These are phyloP conservation scores for Mixornis gularis DNA, from an alignment of 2,113 vertebrate genomes.

Conservation along the genomic window DNA sequence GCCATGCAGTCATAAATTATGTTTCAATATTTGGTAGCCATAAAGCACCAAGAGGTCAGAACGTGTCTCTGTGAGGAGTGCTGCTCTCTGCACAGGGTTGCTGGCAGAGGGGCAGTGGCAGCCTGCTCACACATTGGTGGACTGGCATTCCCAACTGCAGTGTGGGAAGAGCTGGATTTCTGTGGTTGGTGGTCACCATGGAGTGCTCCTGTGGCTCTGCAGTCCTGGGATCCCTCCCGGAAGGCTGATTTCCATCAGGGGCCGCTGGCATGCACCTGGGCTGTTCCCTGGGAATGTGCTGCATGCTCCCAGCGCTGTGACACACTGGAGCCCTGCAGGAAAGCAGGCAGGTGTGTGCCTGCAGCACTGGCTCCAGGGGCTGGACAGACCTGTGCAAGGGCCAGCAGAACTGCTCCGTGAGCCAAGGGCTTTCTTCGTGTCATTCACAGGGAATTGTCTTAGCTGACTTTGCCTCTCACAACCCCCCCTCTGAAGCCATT, in stretches of 20 bases:
- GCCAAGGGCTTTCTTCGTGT: neutral
- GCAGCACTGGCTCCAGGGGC: accelerated
- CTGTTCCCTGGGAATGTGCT: neutral
- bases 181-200: neutral
- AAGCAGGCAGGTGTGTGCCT: neutral
- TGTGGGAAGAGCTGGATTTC: neutral
- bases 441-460: neutral
- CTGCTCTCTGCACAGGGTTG: neutral
- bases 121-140: neutral
- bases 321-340: accelerated
- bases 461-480: neutral
- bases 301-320: neutral
- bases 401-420: neutral
- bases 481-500: neutral
- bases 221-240: neutral
- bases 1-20: neutral
- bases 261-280: neutral
- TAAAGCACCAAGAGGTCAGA: neutral
- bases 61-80: neutral
- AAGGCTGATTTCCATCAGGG: neutral
- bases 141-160: neutral
- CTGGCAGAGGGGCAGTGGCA: neutral
- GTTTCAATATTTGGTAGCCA: neutral
- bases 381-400: neutral
- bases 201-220: neutral